Evolutionary conservation across 2,888 invertebrate genomes (phyloP).

Genomic region (Amblyjoppa proteus): DNA sequence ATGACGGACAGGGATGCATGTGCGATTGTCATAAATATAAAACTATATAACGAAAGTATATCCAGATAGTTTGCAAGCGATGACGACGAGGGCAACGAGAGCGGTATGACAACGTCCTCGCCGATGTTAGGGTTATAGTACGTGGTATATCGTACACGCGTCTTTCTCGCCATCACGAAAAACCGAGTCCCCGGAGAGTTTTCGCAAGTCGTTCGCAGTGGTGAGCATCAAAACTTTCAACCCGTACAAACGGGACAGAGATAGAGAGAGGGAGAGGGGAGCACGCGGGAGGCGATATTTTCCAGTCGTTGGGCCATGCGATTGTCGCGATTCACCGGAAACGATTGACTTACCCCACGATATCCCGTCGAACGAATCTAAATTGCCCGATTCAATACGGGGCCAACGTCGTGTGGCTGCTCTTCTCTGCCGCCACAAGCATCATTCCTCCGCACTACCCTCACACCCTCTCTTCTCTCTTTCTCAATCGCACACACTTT

Average conservation of each 20-base stretch:
- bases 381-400: constrained; percentile 59
- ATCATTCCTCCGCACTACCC: constrained; percentile 16
- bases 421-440: constrained; percentile 22
- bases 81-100: constrained; percentile 19
- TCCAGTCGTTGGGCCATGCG: constrained; percentile 71
- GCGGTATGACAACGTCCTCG: constrained; percentile 41
- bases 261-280: neutral
- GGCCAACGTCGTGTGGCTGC: constrained; percentile 13
- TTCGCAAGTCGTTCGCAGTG: constrained; percentile 17
- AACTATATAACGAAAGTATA: constrained; percentile 14
- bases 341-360: constrained; percentile 70
- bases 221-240: constrained; percentile 28
- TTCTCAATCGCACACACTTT: constrained; percentile 1
- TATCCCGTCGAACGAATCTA: constrained; percentile 41
- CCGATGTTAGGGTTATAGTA: neutral
- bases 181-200: constrained; percentile 44
- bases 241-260: constrained; percentile 2
- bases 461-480: constrained; percentile 24
- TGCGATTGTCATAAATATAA: constrained; percentile 20
- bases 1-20: neutral
- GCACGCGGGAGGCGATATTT: constrained; percentile 58
- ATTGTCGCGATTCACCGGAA: constrained; percentile 75
- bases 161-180: constrained; percentile 28
- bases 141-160: constrained; percentile 33
- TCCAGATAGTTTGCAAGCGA: constrained; percentile 15